Evolutionary conservation across 2,797 vertebrate genomes (phyloP), one percentile per base, ranked within the genome.

Genomic region (Taenioides sp.): DNA sequence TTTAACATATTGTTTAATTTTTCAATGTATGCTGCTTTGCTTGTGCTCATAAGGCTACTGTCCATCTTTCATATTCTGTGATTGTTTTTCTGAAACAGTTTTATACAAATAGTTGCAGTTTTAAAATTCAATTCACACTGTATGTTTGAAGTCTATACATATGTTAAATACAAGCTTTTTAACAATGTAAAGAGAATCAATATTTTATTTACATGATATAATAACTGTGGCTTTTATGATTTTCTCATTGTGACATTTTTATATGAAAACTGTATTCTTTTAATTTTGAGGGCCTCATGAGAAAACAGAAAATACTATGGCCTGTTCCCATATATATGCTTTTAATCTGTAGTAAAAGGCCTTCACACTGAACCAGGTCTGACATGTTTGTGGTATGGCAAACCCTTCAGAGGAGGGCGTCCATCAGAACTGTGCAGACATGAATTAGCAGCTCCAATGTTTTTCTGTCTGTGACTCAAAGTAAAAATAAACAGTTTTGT

Each of bases 401-500:
- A 62, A 18, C 18, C 60, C 72, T 76, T 79, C 72, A 74, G 68
- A 81, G 28, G 65, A 23, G 68, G 76, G 71, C 71, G 71, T 81
- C 85, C 74, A 72, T 85, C 79, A 75, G 34, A 63, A 63, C 74
- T 72, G 69, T 23, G 80, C 73, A 83, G 83, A 74, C 77, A 47
- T 67, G 72, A 82, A 80, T 84, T 85, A 89, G 82, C 83, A 89
- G 79, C 83, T 83, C 50, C 5, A 75, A 81, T 87, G 89, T 84
- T 92, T 88, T 87, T 90, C 80, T 84, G 80, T 85, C 82, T 84
- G 76, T 75, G 72, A 69, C 27, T 16, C 11, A 71, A 75, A 74
- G 78, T 84, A 80, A 89, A 90, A 88, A 89, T 91, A 91, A 91
- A 91, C 88, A 86, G 68, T 87, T 82, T 86, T 74, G 72, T 78